Percentiles rank a stretch among this genome's conserved stretches.
These are phyloP conservation scores for Argyresthia goedartella DNA, from an alignment of 2,888 invertebrate species.

Conservation along the genomic window DNA sequence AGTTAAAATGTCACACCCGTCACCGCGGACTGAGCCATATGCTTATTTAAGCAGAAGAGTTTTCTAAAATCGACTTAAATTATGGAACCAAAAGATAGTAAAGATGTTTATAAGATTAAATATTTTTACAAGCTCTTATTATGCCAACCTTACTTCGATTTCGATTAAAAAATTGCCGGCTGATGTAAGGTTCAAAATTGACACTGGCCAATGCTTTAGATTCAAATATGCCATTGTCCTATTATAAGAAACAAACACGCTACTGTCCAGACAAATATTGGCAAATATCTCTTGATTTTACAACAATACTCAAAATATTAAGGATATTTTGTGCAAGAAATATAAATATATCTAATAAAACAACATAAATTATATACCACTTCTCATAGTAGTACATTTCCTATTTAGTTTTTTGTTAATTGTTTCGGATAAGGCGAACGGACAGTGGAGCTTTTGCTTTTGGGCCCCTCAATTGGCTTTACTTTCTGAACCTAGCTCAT, in stretches of 20 bases:
- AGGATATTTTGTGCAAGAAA: conserved; percentile 17
- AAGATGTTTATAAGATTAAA: too few species aligned
- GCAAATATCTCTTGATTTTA: background rate
- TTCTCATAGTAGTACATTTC: too few species aligned
- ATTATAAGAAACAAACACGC: background rate
- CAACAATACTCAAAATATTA: too few species aligned
- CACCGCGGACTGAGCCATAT: too few species aligned
- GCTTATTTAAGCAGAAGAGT: too few species aligned
- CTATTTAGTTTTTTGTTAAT: too few species aligned
- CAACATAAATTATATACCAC: too few species aligned
- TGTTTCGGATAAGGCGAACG: too few species aligned
- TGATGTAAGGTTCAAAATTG: background rate
- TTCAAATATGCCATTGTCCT: background rate
- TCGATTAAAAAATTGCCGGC: background rate
- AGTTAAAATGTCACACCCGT: too few species aligned
- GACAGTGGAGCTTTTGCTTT: too few species aligned
- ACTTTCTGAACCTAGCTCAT: too few species aligned
- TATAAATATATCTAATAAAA: background rate
- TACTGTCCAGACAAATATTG: background rate
- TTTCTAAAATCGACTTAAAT: background rate
- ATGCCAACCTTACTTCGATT: background rate
- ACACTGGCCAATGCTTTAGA: background rate
- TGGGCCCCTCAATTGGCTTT: too few species aligned
- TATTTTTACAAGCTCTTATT: background rate
- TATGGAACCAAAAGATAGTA: background rate